Evolutionary conservation across 1,140 invertebrate genomes (phyloP).

Genomic region (Odontomachus brunneus): DNA sequence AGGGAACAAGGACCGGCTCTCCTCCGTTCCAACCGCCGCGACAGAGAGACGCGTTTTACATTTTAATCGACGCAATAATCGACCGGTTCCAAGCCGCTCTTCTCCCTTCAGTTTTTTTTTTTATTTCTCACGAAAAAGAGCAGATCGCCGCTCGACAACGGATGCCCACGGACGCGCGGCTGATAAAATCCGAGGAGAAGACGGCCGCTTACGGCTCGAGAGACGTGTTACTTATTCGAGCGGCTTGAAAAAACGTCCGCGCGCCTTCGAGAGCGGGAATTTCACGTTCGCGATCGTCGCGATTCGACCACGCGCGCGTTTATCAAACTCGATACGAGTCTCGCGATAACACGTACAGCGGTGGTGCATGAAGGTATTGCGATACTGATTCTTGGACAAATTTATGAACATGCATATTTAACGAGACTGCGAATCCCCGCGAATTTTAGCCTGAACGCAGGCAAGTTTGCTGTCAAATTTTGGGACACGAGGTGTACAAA

Average conservation of each 20-base stretch:
- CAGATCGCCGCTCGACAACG: too few relatives aligned
- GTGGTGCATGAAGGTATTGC: too few relatives aligned
- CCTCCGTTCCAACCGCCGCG: too few relatives aligned
- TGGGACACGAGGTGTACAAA: too few relatives aligned
- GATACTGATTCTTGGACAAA: too few relatives aligned
- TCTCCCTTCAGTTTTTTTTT: not conserved
- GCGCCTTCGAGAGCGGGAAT: not conserved
- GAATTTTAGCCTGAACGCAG: too few relatives aligned
- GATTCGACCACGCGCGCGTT: slow-evolving; percentile 3
- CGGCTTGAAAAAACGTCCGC: not conserved
- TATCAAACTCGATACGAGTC: slow-evolving; percentile 29
- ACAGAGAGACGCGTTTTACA: slow-evolving; percentile 12
- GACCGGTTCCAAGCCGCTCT: not conserved
- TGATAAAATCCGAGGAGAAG: slow-evolving; percentile 23
- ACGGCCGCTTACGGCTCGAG: not conserved
- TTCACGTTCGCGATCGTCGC: not conserved
- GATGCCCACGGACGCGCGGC: too few relatives aligned
- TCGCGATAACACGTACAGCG: slow-evolving; percentile 9
- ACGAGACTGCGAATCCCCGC: too few relatives aligned
- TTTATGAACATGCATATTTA: too few relatives aligned
- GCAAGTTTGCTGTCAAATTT: too few relatives aligned
- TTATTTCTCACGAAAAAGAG: too few relatives aligned
- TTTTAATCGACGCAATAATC: slow-evolving; percentile 41
- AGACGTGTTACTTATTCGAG: not conserved
- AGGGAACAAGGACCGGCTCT: too few relatives aligned